Evolutionary conservation across 2,113 vertebrate species (phyloP).

Genomic region (Grammomys dolichurus): DNA sequence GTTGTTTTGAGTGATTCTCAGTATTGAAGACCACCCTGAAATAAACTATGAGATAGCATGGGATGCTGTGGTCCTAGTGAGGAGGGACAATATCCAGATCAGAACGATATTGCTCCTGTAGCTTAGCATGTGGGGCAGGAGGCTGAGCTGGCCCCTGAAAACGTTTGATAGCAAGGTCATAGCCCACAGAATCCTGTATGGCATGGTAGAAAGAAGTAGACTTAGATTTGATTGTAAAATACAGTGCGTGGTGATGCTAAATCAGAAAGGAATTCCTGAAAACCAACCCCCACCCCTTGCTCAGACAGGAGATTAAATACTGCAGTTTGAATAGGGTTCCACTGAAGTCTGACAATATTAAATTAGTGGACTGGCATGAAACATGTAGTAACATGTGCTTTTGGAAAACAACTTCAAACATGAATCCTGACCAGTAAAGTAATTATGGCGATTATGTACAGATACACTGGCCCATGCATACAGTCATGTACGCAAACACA

Average conservation of each 20-base stretch:
- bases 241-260: neutral
- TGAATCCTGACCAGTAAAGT: neutral
- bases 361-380: neutral
- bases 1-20: neutral
- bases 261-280: neutral
- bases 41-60: neutral
- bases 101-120: neutral
- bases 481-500: neutral
- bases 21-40: neutral
- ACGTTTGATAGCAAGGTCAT: neutral
- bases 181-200: neutral
- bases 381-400: neutral
- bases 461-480: no score
- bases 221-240: neutral
- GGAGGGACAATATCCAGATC: neutral
- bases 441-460: neutral
- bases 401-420: neutral
- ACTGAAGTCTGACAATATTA: neutral
- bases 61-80: neutral
- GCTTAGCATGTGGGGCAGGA: neutral
- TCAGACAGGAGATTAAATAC: neutral
- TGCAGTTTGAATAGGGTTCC: neutral
- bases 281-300: neutral
- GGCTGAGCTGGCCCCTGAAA: neutral
- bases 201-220: neutral